A percentile compares a stretch with the other conserved stretches of the same genome.
Conservation (phyloP, 2,888 invertebrate genomes). For the Nemurella pictetii region DNA sequence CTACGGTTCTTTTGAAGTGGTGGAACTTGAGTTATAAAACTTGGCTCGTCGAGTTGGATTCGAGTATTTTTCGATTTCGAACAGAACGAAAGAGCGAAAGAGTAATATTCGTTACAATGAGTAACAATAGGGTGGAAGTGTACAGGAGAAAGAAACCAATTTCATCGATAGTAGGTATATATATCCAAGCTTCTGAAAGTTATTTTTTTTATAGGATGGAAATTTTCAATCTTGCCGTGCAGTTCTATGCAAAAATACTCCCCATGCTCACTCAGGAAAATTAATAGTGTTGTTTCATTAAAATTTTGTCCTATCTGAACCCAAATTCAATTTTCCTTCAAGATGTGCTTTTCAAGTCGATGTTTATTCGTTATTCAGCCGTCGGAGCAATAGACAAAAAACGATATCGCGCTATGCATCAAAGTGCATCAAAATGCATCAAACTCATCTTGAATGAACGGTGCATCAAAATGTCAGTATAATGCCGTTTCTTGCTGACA, state of each 20-base stretch:
- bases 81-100: not conserved
- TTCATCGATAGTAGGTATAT: not conserved
- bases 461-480: not conserved
- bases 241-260: not conserved
- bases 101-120: not conserved
- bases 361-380: not conserved
- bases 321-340: not conserved
- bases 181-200: not conserved
- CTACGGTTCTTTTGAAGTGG: conserved; percentile 23
- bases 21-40: conserved; percentile 16
- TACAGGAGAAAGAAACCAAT: not conserved
- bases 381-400: not conserved
- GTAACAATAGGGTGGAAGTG: not conserved
- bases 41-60: conserved; percentile 25
- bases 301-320: not conserved
- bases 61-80: conserved; percentile 29
- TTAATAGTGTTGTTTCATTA: not conserved
- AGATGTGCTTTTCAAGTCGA: not conserved
- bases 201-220: not conserved
- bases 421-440: not conserved
- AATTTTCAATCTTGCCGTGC: not conserved
- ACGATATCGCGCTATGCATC: not conserved
- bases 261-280: not conserved
- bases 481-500: not conserved
- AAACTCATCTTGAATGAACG: not conserved